Percentiles rank a stretch among this genome's conserved stretches.
Conservation (phyloP, 2,797 vertebrate genomes). For the Chromobotia macracanthus region DNA sequence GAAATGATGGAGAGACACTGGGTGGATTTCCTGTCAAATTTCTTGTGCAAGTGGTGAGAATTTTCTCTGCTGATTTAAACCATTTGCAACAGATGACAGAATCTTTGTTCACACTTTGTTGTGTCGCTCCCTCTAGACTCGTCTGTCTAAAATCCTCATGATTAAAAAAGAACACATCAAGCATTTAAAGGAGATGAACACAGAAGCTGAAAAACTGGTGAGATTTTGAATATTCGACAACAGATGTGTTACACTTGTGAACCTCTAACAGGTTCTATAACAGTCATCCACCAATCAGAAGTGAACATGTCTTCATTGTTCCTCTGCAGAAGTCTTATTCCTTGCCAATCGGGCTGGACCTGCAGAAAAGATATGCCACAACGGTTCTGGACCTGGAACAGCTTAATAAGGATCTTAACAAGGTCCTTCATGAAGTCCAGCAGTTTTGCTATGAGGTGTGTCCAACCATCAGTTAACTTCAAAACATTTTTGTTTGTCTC, state of each 20-base stretch:
- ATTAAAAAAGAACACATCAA: constrained; percentile 99
- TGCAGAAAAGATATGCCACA: constrained; percentile 95
- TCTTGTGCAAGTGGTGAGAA: constrained; percentile 95
- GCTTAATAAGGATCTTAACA: constrained; percentile 97
- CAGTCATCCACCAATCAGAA: not conserved
- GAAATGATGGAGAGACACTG: constrained; percentile 89
- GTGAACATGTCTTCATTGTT: constrained; percentile 17
- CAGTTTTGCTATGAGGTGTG: constrained; percentile 93
- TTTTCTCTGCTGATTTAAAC: not conserved
- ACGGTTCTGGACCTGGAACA: constrained; percentile 95
- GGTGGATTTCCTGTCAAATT: constrained; percentile 99
- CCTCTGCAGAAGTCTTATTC: constrained; percentile 92
- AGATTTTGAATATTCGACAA: constrained; percentile 45
- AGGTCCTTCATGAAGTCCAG: constrained; percentile 95
- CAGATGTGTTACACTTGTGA: too few relatives aligned
- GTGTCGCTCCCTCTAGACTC: constrained; percentile 78
- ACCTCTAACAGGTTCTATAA: not conserved
- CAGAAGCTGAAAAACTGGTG: constrained; percentile 97
- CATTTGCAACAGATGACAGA: not conserved
- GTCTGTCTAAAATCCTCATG: constrained; percentile 98
- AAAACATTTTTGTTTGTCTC: not conserved
- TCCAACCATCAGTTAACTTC: not conserved
- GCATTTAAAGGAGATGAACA: constrained; percentile 98
- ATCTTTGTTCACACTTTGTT: not conserved
- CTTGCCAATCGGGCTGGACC: constrained; percentile 89